phyloP scores from a whole-genome alignment of 2,113 vertebrate genomes.

The Illadopsis cleaveri region DNA sequence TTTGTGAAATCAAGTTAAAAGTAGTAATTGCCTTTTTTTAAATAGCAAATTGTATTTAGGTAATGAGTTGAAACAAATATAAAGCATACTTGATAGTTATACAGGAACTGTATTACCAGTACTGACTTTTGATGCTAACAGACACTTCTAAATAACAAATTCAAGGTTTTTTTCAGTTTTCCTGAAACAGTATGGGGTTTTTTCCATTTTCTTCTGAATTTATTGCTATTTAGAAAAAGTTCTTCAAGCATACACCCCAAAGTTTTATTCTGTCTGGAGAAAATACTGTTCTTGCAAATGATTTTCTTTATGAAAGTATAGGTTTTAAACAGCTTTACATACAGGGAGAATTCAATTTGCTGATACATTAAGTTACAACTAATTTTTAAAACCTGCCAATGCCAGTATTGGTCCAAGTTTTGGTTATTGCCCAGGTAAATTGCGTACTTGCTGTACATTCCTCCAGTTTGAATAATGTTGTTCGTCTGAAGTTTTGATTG shows the following conservation, averaged over 20 bases:
- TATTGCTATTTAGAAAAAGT: background rate
- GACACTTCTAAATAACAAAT: conserved; percentile 22
- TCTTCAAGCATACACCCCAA: rapidly evolving
- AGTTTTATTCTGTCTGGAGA: background rate
- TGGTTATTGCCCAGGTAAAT: background rate
- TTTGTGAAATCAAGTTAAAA: conserved; percentile 71
- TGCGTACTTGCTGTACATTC: background rate
- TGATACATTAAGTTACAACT: background rate
- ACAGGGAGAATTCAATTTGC: background rate
- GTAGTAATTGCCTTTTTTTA: conserved; percentile 47
- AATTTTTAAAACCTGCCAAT: background rate
- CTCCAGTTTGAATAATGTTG: background rate
- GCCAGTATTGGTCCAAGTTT: background rate
- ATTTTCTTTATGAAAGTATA: background rate
- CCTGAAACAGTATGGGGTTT: background rate
- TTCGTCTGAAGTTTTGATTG: background rate
- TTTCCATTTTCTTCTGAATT: background rate
- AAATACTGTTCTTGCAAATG: background rate
- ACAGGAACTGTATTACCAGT: conserved; percentile 42
- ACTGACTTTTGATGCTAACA: conserved; percentile 48
- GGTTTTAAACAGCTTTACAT: background rate
- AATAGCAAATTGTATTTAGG: conserved; percentile 69
- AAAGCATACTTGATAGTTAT: conserved; percentile 40
- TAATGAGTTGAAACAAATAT: conserved; percentile 72
- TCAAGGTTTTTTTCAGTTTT: conserved; percentile 24